A percentile compares a stretch with the other conserved stretches of the same genome.
Evolutionary conservation across 1,140 invertebrate genomes (phyloP).

Genomic region (Eubasilissa regina): DNA sequence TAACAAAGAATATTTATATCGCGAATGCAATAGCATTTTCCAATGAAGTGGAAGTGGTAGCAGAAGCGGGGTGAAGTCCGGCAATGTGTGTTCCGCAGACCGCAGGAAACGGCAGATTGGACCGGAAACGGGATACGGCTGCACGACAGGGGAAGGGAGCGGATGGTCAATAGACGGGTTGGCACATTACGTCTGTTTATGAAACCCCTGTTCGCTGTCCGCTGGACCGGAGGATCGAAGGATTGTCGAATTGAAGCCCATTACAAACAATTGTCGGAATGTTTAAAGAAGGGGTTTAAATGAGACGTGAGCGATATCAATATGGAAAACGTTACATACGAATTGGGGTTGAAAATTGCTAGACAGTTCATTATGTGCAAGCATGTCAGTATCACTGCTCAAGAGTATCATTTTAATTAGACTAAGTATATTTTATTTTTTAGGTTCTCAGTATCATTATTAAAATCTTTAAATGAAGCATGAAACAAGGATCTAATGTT

Average conservation of each 20-base stretch:
- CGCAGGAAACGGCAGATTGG: constrained; percentile 25
- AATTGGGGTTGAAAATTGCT: not conserved
- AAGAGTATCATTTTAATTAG: no score
- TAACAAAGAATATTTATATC: no score
- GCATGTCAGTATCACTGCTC: no score
- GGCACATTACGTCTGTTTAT: constrained; percentile 32
- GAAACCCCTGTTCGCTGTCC: not conserved
- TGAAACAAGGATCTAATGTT: no score
- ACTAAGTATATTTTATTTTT: no score
- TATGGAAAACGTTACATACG: not conserved
- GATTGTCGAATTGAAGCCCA: constrained; percentile 18
- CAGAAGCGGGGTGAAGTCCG: no score
- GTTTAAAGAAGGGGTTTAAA: constrained; percentile 3
- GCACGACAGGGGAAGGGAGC: not conserved
- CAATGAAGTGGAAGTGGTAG: no score
- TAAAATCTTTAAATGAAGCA: no score
- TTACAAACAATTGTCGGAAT: constrained; percentile 23
- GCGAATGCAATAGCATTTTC: no score
- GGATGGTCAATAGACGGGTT: constrained; percentile 32
- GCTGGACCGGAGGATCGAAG: constrained; percentile 16
- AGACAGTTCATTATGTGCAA: no score
- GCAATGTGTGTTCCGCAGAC: constrained; percentile 11
- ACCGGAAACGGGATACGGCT: constrained; percentile 20
- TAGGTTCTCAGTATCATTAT: no score
- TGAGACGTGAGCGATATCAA: not conserved